Evolutionary conservation across 2,113 vertebrate genomes (phyloP), one percentile per base, ranked within the genome.

Genomic region (Eublepharis macularius): DNA sequence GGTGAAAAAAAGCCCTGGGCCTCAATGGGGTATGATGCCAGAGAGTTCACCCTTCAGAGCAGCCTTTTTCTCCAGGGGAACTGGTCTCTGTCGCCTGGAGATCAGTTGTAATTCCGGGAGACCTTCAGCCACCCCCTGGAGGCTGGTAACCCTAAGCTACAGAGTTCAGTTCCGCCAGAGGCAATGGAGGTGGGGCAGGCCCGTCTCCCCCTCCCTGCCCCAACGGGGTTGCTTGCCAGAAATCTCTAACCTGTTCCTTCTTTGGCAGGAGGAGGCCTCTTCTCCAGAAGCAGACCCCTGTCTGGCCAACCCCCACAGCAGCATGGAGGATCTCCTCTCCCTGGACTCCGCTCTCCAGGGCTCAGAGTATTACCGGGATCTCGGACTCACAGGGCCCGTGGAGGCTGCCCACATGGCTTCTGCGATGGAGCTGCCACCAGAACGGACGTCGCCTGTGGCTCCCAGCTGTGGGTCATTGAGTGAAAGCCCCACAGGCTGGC

Each of bases 331-430:
- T 89, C 88, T 99, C 29, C 94, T 95, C 89, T 95, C 95, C 84
- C 85, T 98, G 11, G 93, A 96, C 89, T 92, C 90, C 0, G 96
- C 97, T 68, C 95, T 98, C 69, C 96, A 90, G 0, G 97, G 97
- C 89, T 97, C 97, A 0, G 96, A 98, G 84, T 98, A 96, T 89
- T 97, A 97, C 91, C 96, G 91, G 92, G 98, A 98, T 87, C 95
- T 98, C 88, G 95, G 95, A 14, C 78, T 96, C 2, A 87, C 36
- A 68, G 91, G 57, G 19, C 41, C 16, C 63, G 26, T 81, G 1
- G 5, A 4, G 14, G 63, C 83, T 41, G 68, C 17, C 39, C 1
- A 63, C n/a, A 47, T 10, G 47, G 81, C 2, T 0, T 29, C 83
- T 29, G 83, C 36, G 63, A 17, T 0, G 0, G 81, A 86, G 17